A percentile compares a stretch with the other conserved stretches of the same genome.
phyloP scores from a whole-genome alignment of 2,113 vertebrate species.

The Hyperopisus bebe region DNA sequence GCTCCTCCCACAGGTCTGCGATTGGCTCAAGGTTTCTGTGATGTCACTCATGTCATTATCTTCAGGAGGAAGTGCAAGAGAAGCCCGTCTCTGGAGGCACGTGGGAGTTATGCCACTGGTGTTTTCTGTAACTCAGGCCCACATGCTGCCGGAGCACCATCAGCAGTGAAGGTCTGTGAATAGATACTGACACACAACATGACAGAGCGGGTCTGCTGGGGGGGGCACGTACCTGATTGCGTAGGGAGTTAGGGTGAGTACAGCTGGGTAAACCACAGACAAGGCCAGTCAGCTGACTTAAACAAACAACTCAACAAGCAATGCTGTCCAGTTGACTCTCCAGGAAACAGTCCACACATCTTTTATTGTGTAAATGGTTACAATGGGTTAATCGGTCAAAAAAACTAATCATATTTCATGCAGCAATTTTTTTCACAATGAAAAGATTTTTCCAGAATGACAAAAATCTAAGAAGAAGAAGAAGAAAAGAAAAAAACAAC shows the following conservation, averaged over 20 bases:
- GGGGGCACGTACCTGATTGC: not conserved
- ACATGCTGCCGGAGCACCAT: not conserved
- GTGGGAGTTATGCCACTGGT: not conserved
- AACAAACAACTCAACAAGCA: not conserved
- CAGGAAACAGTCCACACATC: not conserved
- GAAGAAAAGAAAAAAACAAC: not conserved
- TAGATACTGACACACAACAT: not conserved
- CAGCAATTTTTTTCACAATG: not conserved
- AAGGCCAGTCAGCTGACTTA: not conserved
- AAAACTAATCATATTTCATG: not conserved
- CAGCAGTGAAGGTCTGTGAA: not conserved
- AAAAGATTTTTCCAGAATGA: not conserved
- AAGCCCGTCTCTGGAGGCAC: not conserved
- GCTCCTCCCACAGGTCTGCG: not conserved
- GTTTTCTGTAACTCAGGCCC: not conserved
- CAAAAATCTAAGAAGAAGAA: not conserved
- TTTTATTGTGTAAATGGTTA: not conserved
- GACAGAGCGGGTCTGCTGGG: not conserved
- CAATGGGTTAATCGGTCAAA: not conserved
- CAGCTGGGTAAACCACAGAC: not conserved
- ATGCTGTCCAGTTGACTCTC: not conserved
- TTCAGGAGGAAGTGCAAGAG: not conserved
- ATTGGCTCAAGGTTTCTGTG: not conserved
- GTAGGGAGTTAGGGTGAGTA: not conserved
- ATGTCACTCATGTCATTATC: not conserved